Base-by-base conservation (phyloP, 2,888 invertebrate species). In the Himalopsyche japonica region DNA sequence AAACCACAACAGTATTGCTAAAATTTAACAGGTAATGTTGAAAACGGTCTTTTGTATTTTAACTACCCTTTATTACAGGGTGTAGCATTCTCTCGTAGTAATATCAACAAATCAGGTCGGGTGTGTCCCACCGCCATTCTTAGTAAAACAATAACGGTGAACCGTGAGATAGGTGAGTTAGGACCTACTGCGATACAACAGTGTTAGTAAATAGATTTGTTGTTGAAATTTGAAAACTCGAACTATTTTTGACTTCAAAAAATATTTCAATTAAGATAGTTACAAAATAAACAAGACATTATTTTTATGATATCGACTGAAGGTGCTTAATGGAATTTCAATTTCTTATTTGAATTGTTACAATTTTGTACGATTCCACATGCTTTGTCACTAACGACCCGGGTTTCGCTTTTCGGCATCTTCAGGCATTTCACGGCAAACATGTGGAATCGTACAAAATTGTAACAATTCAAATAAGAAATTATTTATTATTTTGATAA, bases 81-180 rank as follows among this genome's bases (percentile, higher is more conserved):
- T 57, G 57, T 20, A 57, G 57, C 57, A 57, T 57, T 24, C 57
- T 57, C 57, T 57, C 57, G 81, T 30, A 37, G 81, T 76, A 81
- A 81, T 81, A 81, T 76, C 81, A 43, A 81, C 81, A 81, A 81
- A 81, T 81, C 81, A 81, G 81, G 70, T 80, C 49, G 20, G 48
- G 80, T 32, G 24, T 57, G 57, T 57, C 57, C 57, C 30, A 80
- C 80, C 49, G 57, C 49, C 70, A 49, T 80, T 80, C 80, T 80
- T 80, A 80, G 80, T 49, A 57, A 80, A 80, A 80, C 80, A 80
- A 80, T 80, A 80, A 80, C 57, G 80, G 80, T 80, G 57, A 57
- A 80, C 34, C 30, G 24, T 49, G 70, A 27, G 32, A 76, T 81
- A 37, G 43, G 70, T 64, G 20, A 20, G 81, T 30, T 43, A 24